Conservation (phyloP, 1,140 invertebrate genomes). For the Zaprionus ornatus region DNA sequence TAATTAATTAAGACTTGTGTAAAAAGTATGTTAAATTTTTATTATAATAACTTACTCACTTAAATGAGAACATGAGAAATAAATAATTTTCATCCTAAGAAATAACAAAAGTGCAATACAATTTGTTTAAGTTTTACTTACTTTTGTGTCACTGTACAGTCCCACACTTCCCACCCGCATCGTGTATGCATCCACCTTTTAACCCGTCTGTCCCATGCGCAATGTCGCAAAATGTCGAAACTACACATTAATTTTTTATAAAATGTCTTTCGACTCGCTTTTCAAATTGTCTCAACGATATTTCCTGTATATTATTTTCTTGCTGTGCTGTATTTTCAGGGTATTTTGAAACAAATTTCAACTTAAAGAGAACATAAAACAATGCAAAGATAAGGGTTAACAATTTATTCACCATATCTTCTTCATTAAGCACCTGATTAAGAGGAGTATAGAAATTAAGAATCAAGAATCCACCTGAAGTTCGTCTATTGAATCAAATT, state of each 20-base stretch:
- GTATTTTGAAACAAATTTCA: slow-evolving; percentile 14
- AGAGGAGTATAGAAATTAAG: slow-evolving; percentile 9
- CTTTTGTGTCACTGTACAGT: slow-evolving; percentile 36
- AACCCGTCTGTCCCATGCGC: slow-evolving; percentile 75
- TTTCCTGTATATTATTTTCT: not conserved
- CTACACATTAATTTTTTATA: slow-evolving; percentile 81
- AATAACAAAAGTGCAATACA: no score
- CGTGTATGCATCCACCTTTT: slow-evolving; percentile 52
- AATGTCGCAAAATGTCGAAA: slow-evolving; percentile 78
- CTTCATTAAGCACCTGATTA: slow-evolving; percentile 49
- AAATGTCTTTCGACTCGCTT: slow-evolving; percentile 76
- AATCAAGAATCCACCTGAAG: slow-evolving; percentile 21
- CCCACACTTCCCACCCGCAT: slow-evolving; percentile 8
- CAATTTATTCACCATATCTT: slow-evolving; percentile 41
- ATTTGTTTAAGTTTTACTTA: not conserved
- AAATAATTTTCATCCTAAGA: no score
- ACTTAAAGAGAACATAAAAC: slow-evolving; percentile 38
- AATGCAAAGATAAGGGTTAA: slow-evolving; percentile 33
- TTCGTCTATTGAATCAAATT: slow-evolving; percentile 46
- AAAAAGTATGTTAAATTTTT: no score
- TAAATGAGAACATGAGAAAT: no score
- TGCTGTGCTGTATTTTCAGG: not conserved
- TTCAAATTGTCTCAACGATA: slow-evolving; percentile 45
- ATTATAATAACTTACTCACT: no score
- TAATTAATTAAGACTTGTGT: no score